Evolutionary conservation across 2,888 invertebrate genomes (phyloP).

Genomic region (Patella caerulea): DNA sequence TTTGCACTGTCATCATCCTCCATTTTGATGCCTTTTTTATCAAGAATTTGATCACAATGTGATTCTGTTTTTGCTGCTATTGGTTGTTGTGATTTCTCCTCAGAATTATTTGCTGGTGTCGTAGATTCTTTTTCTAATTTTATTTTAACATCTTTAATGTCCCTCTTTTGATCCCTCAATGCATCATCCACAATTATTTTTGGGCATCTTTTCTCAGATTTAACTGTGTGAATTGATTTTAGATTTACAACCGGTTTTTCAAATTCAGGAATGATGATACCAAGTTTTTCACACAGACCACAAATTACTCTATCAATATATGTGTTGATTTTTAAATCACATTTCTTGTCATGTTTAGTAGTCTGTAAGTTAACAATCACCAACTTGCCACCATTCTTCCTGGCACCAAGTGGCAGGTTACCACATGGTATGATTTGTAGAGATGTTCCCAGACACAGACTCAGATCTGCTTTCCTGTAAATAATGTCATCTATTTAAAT

Average conservation of each 20-base stretch:
- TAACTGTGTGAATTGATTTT: slow-evolving; percentile 50
- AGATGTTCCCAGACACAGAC: slow-evolving; percentile 96
- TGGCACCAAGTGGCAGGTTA: slow-evolving; percentile 86
- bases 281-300: slow-evolving; percentile 76
- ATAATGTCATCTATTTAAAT: too few relatives aligned
- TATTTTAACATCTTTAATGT: too few relatives aligned
- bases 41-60: too few relatives aligned
- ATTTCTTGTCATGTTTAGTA: slow-evolving; percentile 96
- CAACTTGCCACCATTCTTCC: slow-evolving; percentile 83
- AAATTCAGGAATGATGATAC: slow-evolving; percentile 83
- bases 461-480: slow-evolving; percentile 88
- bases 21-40: too few relatives aligned
- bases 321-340: slow-evolving; percentile 88
- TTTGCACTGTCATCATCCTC: too few relatives aligned
- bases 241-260: slow-evolving; percentile 65
- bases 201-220: slow-evolving; percentile 30
- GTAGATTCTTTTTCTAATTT: too few relatives aligned
- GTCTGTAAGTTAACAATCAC: slow-evolving; percentile 96
- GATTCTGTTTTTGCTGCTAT: too few relatives aligned
- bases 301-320: slow-evolving; percentile 86
- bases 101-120: too few relatives aligned
- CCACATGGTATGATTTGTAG: slow-evolving; percentile 98
- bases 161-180: background rate
- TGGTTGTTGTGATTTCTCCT: too few relatives aligned
- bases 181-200: background rate